phyloP scores from a whole-genome alignment of 2,797 vertebrate genomes.

The Premnoplex brunnescens region DNA sequence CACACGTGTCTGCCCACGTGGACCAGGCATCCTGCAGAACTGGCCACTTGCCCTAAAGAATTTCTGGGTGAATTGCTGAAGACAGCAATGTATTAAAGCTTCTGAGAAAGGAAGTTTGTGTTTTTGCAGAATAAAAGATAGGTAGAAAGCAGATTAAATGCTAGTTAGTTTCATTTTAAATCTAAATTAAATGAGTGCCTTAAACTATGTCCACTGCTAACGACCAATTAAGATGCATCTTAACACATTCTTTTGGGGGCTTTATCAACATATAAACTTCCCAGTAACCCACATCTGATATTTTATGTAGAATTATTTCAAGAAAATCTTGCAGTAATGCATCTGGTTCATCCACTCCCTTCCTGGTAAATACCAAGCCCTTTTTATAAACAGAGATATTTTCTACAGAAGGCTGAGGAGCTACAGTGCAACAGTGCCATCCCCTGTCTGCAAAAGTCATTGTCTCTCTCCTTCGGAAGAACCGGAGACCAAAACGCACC shows the following conservation, averaged over 20 bases:
- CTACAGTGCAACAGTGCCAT: conserved; percentile 71
- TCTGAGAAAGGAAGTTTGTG: background rate
- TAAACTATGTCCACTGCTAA: background rate
- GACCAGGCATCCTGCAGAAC: background rate
- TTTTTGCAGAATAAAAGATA: background rate
- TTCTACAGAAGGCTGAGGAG: background rate
- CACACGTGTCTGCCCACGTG: background rate
- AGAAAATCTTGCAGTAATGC: conserved; percentile 22
- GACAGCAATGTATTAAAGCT: background rate
- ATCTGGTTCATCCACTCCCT: conserved; percentile 25
- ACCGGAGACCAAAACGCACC: background rate
- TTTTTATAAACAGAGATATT: conserved; percentile 57
- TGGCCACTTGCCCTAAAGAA: background rate
- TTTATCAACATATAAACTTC: conserved; percentile 11
- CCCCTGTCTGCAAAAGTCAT: conserved; percentile 58
- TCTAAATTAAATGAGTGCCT: background rate
- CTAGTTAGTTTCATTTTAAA: background rate
- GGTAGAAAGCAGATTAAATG: background rate
- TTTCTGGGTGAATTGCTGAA: background rate
- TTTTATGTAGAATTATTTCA: conserved; percentile 17
- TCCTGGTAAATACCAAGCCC: conserved; percentile 30
- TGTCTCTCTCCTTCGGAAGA: background rate
- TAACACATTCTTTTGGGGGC: background rate
- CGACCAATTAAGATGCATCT: background rate
- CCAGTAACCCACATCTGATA: background rate